Conservation (phyloP, 1,140 invertebrate genomes). For the Aphaenogaster ashmeadi region DNA sequence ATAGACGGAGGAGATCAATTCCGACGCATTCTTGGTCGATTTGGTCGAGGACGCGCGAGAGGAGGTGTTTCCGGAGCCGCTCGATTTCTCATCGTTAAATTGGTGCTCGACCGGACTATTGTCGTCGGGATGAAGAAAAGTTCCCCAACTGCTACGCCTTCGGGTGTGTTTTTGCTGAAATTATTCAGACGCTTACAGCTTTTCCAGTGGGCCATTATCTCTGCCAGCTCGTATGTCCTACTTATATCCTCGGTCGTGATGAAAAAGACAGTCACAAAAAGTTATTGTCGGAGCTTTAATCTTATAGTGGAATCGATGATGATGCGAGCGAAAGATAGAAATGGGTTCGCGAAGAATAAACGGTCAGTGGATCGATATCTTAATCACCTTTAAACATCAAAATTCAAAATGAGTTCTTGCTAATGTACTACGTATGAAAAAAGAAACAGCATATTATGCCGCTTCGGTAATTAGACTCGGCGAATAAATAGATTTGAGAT, state of each 20-base stretch:
- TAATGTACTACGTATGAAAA: background rate
- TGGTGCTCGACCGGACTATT: constrained; percentile 72
- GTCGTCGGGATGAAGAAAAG: constrained; percentile 24
- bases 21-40: constrained; percentile 34
- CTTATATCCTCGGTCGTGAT: background rate
- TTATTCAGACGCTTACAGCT: background rate
- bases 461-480: background rate
- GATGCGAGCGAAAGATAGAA: background rate
- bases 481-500: background rate
- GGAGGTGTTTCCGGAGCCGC: constrained; percentile 70
- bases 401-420: background rate
- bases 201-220: background rate
- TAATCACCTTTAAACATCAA: constrained; percentile 26
- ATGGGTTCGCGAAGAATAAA: constrained; percentile 18
- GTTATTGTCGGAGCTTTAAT: background rate
- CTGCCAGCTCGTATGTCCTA: background rate
- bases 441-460: background rate
- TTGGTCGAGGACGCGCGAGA: constrained; percentile 66
- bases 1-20: constrained; percentile 8
- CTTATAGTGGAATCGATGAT: background rate
- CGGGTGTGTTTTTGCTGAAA: constrained; percentile 67
- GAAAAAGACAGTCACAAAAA: background rate
- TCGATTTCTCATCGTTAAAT: constrained; percentile 73
- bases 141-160: constrained; percentile 56
- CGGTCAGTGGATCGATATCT: constrained; percentile 17